phyloP scores from a whole-genome alignment of 2,113 vertebrate species.

The Haemorhous mexicanus region DNA sequence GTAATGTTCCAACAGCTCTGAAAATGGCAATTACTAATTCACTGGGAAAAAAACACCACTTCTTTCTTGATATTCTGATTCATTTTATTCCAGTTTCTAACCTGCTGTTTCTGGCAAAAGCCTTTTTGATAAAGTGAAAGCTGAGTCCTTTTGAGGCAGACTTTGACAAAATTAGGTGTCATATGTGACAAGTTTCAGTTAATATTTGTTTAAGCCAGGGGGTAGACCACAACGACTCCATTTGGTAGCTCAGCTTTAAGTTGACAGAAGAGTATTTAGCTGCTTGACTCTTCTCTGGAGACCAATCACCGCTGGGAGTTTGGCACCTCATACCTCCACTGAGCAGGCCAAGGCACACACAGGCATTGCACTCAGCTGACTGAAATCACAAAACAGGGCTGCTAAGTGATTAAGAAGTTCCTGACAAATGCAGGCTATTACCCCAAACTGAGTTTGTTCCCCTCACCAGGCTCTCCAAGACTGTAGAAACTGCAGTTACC shows the following conservation, averaged over 20 bases:
- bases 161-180: constrained; percentile 51
- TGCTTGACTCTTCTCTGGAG: not conserved
- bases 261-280: not conserved
- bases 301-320: not conserved
- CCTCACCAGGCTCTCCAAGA: not conserved
- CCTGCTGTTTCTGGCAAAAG: constrained; percentile 57
- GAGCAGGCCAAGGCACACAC: not conserved
- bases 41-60: not conserved
- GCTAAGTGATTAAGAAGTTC: not conserved
- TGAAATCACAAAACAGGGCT: not conserved
- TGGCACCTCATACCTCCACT: not conserved
- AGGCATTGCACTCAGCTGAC: not conserved
- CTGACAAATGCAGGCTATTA: not conserved
- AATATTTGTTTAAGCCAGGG: constrained; percentile 39
- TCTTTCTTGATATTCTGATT: constrained; percentile 4
- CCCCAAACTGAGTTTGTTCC: not conserved
- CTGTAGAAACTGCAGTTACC: not conserved
- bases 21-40: constrained; percentile 52
- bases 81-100: constrained; percentile 50
- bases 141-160: constrained; percentile 1
- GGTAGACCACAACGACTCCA: constrained; percentile 14
- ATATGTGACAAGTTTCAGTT: constrained; percentile 25
- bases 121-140: constrained; percentile 57
- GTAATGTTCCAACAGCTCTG: not conserved
- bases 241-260: constrained; percentile 9